These are phyloP conservation scores for Trematocara marginatum DNA, from an alignment of 2,113 vertebrate genomes.

Conservation along the genomic window DNA sequence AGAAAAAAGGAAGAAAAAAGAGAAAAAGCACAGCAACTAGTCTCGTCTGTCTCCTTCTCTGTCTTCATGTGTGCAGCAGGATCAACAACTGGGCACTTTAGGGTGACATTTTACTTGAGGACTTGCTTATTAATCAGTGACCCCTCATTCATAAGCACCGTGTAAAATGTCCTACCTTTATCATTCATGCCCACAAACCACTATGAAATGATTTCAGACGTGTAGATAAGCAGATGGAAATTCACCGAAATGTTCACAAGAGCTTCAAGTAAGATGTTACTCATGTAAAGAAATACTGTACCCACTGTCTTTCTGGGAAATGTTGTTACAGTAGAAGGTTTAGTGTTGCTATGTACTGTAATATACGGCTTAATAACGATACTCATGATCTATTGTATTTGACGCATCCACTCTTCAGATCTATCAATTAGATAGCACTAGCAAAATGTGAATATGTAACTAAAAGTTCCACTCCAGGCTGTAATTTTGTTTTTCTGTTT, in stretches of 20 bases:
- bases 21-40: slow-evolving; percentile 52
- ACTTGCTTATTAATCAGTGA: slow-evolving; percentile 30
- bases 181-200: background rate
- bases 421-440: slow-evolving; percentile 38
- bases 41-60: slow-evolving; percentile 22
- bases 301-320: slow-evolving; percentile 25
- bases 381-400: slow-evolving; percentile 36
- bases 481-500: background rate
- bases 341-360: slow-evolving; percentile 56
- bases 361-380: slow-evolving; percentile 36
- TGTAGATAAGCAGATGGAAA: slow-evolving; percentile 39
- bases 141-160: slow-evolving; percentile 14
- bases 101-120: slow-evolving; percentile 60
- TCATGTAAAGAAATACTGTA: slow-evolving; percentile 27
- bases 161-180: slow-evolving; percentile 28
- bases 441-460: slow-evolving; percentile 62
- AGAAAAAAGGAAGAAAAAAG: background rate
- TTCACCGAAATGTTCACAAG: background rate
- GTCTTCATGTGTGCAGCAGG: slow-evolving; percentile 48
- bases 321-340: slow-evolving; percentile 39
- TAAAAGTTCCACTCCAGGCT: slow-evolving; percentile 34
- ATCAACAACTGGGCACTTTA: slow-evolving; percentile 60
- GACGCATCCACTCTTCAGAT: slow-evolving; percentile 32
- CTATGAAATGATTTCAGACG: background rate
- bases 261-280: slow-evolving; percentile 63